Conservation (phyloP, 2,113 vertebrate genomes). For the Cyphomyrus plagiostoma region DNA sequence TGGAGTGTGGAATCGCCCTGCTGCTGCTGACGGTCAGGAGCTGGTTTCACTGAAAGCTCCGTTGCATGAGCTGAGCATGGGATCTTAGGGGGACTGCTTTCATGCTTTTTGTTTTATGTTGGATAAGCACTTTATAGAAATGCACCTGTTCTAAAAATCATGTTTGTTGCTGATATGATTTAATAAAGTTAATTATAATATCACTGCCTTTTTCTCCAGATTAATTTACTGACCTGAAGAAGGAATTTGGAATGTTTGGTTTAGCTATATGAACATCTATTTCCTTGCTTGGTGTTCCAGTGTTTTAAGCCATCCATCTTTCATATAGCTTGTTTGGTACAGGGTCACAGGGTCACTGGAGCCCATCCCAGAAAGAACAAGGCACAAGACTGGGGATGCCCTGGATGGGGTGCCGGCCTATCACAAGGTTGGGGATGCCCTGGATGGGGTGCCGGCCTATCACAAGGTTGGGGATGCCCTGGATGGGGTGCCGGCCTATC, state of each 20-base stretch:
- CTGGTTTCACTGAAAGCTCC: neutral
- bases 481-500: too few relatives aligned
- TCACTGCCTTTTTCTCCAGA: neutral
- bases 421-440: neutral
- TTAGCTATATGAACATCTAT: neutral
- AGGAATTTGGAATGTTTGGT: neutral
- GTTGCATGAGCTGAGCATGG: constrained; percentile 16
- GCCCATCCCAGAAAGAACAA: neutral
- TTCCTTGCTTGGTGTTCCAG: neutral
- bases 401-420: too few relatives aligned
- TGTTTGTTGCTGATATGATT: constrained; percentile 23
- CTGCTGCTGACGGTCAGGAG: neutral
- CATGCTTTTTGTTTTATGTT: constrained; percentile 27
- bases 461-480: neutral
- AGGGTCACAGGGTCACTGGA: neutral
- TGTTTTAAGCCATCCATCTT: neutral
- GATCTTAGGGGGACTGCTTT: constrained; percentile 9
- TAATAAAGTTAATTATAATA: constrained; percentile 24
- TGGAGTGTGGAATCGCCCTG: neutral
- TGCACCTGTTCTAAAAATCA: constrained; percentile 16
- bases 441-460: too few relatives aligned
- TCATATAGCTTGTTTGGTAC: neutral
- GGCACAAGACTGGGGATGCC: neutral
- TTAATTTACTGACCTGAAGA: neutral
- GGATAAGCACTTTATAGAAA: constrained; percentile 26